phyloP scores from a whole-genome alignment of 2,888 invertebrate genomes.

The Microctonus aethiopoides region DNA sequence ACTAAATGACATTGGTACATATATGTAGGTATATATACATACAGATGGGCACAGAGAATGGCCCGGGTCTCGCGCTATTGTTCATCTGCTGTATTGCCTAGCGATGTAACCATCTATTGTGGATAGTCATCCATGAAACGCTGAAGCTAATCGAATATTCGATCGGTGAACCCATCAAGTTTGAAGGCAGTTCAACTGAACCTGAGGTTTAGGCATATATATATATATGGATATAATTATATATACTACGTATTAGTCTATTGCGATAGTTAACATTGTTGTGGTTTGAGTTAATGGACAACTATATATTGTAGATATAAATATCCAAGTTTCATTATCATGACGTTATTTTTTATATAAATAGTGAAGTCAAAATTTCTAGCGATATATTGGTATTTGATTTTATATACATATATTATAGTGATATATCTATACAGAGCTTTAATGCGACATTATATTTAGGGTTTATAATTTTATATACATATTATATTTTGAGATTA shows the following conservation, averaged over 20 bases:
- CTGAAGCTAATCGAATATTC: conserved; percentile 32
- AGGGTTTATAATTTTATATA: neutral
- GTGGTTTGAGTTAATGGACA: neutral
- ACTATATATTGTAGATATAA: conserved; percentile 25
- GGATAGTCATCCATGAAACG: conserved; percentile 32
- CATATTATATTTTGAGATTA: conserved; percentile 29
- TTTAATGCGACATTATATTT: neutral
- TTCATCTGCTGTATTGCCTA: neutral
- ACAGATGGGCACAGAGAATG: neutral
- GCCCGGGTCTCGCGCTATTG: conserved; percentile 3
- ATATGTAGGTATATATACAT: neutral
- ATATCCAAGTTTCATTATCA: conserved; percentile 26
- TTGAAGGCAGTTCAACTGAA: conserved; percentile 7
- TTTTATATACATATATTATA: too few relatives aligned
- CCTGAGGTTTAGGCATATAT: neutral
- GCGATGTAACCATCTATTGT: conserved; percentile 26
- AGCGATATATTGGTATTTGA: neutral
- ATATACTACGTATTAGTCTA: too few relatives aligned
- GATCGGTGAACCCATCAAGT: conserved; percentile 24
- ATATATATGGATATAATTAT: neutral
- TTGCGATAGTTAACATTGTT: too few relatives aligned
- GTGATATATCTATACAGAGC: neutral
- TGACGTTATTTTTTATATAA: conserved; percentile 25
- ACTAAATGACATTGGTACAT: neutral
- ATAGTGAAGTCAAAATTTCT: neutral